phyloP scores from a whole-genome alignment of 1,140 invertebrate species.

The Meloidogyne exigua region DNA sequence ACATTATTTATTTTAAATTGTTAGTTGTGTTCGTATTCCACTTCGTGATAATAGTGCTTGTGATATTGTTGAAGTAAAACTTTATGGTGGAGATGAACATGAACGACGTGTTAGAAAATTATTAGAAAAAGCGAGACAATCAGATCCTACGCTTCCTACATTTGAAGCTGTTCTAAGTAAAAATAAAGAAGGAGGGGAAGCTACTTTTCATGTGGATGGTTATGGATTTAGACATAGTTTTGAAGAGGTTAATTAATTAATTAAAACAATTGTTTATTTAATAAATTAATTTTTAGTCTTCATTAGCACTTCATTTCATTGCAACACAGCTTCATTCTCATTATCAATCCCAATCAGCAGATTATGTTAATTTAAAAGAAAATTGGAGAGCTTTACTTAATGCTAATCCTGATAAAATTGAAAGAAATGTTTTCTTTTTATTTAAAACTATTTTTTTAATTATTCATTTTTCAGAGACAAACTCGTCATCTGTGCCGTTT shows the following conservation, averaged over 20 bases:
- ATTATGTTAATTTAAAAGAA: conserved; percentile 42
- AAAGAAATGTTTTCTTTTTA: conserved; percentile 38
- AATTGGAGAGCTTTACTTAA: conserved; percentile 44
- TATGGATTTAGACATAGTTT: conserved; percentile 67
- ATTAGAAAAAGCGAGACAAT: conserved; percentile 66
- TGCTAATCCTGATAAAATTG: conserved; percentile 34
- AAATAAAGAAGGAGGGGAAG: conserved; percentile 36
- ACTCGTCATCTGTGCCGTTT: conserved; percentile 65
- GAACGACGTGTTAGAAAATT: conserved; percentile 65
- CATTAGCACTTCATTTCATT: conserved; percentile 67
- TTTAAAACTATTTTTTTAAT: conserved; percentile 7
- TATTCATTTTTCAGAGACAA: conserved; percentile 29
- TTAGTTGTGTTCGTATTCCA: conserved; percentile 66
- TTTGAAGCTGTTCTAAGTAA: conserved; percentile 63
- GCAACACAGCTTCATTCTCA: conserved; percentile 66
- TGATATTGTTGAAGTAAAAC: conserved; percentile 65
- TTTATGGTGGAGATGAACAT: conserved; percentile 68
- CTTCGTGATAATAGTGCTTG: conserved; percentile 65
- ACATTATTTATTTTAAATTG: neutral
- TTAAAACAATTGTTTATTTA: too few relatives aligned
- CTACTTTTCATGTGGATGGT: conserved; percentile 66
- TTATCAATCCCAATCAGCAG: conserved; percentile 42
- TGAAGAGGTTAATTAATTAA: conserved; percentile 48
- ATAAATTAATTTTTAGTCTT: conserved; percentile 38
- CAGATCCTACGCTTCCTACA: conserved; percentile 67